Conservation (phyloP, 1,140 invertebrate genomes). For the Dreissena rostriformis region DNA sequence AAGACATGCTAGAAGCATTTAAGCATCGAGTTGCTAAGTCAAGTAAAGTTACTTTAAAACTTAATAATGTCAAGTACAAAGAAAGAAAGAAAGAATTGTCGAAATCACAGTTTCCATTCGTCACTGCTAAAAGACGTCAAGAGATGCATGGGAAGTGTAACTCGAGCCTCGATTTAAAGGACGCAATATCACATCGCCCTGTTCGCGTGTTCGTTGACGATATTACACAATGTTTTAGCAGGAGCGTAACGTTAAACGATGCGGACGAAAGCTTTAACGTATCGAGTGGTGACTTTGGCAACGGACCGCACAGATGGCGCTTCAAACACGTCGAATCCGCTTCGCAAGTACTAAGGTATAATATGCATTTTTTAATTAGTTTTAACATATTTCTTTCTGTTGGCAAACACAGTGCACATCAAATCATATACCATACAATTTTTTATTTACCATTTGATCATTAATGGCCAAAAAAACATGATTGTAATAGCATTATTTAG, state of each 20-base stretch:
- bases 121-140: neutral
- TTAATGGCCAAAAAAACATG: no score
- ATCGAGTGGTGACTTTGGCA: no score
- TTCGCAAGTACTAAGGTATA: no score
- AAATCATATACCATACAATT: no score
- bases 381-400: no score
- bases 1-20: conserved; percentile 46
- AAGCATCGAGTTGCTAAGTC: conserved; percentile 43
- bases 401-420: no score
- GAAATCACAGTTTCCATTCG: neutral
- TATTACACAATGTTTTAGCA: conserved; percentile 8
- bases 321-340: no score
- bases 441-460: no score
- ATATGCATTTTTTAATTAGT: no score
- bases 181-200: conserved; percentile 17
- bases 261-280: neutral
- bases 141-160: conserved; percentile 2
- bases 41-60: conserved; percentile 28
- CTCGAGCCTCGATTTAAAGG: conserved; percentile 20
- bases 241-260: neutral
- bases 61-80: conserved; percentile 28
- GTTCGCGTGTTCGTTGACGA: conserved; percentile 51
- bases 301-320: no score
- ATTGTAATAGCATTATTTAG: no score
- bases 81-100: neutral